Evolutionary conservation across 2,797 vertebrate genomes (phyloP), one percentile per base, ranked within the genome.

Genomic region (Melanotaenia boesemani): DNA sequence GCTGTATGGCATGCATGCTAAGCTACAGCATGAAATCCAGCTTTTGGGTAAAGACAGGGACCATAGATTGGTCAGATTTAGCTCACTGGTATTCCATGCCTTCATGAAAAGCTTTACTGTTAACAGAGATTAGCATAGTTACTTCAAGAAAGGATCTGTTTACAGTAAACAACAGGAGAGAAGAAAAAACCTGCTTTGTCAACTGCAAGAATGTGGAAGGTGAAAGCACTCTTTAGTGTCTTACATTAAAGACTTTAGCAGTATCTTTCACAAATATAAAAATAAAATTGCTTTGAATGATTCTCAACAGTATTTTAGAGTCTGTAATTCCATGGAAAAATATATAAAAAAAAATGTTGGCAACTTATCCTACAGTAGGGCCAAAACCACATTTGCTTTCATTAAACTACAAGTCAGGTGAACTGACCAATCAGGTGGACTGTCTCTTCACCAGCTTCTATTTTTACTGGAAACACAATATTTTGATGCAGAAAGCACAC

Each of bases 1-100:
- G 78, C 74, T 78, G 34, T 70, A 34, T 62, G 77, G 78, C 68
- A 79, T 86, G 83, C 39, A 64, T 71, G 80, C 76, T 26, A 83
- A 81, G 83, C 83, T 81, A 74, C 56, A 71, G 64, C 74, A 75
- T 82, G 59, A 65, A 36, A 30, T 26, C 1, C 57, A 67, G 77
- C 34, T 74, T 70, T 70, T 6, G 68, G 26, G 81, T 82, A 73
- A 87, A 86, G 74, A 32, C 11, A 4, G 7, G 36, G 72, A 66
- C 18, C 57, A 75, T 63, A 77, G 71, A 60, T 70, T 67, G 67
- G 68, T 82, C 63, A 77, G 56, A 72, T 80, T 73, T 57, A 84
- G 72, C 83, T 65, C 81, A 52, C 50, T 54, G 63, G 46, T 65
- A 61, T 67, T 76, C 37, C 64, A 63, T 39, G 39, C 6, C 63